A percentile compares a stretch with the other conserved stretches of the same genome.
Evolutionary conservation across 1,140 invertebrate species (phyloP).

Genomic region (Hirudo medicinalis): DNA sequence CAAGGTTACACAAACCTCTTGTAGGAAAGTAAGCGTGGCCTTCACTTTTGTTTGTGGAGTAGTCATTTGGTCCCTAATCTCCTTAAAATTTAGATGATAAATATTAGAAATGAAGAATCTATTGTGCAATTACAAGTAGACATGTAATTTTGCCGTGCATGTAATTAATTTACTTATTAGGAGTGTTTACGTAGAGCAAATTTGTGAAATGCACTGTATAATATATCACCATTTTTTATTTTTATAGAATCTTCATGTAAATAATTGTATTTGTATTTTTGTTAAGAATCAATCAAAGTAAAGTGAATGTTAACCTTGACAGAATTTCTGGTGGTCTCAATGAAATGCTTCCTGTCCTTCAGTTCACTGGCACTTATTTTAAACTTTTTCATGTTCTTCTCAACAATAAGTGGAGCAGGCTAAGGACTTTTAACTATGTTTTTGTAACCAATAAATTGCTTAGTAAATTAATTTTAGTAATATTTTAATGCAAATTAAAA

Average conservation of each 20-base stretch:
- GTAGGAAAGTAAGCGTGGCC: background rate
- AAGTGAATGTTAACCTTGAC: background rate
- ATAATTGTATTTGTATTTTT: too few relatives aligned
- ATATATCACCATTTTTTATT: too few relatives aligned
- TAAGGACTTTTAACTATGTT: background rate
- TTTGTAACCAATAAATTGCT: background rate
- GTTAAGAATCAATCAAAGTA: too few relatives aligned
- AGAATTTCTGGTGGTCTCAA: conserved; percentile 15
- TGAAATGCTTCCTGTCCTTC: conserved; percentile 10
- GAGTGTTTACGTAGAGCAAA: too few relatives aligned
- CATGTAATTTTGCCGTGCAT: background rate
- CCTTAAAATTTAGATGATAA: background rate
- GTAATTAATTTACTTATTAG: too few relatives aligned
- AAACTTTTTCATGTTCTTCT: conserved; percentile 16
- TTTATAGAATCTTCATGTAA: too few relatives aligned
- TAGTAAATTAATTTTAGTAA: background rate
- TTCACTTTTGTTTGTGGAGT: background rate
- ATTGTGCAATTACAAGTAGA: background rate
- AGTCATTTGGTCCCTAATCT: conserved; percentile 8
- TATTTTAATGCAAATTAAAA: background rate
- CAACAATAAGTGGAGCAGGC: conserved; percentile 7
- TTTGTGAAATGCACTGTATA: too few relatives aligned
- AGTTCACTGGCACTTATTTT: conserved; percentile 13
- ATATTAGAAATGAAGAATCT: background rate
- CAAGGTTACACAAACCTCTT: background rate